Base-by-base conservation (phyloP, 2,797 vertebrate species). In the Gambelia wislizenii region DNA sequence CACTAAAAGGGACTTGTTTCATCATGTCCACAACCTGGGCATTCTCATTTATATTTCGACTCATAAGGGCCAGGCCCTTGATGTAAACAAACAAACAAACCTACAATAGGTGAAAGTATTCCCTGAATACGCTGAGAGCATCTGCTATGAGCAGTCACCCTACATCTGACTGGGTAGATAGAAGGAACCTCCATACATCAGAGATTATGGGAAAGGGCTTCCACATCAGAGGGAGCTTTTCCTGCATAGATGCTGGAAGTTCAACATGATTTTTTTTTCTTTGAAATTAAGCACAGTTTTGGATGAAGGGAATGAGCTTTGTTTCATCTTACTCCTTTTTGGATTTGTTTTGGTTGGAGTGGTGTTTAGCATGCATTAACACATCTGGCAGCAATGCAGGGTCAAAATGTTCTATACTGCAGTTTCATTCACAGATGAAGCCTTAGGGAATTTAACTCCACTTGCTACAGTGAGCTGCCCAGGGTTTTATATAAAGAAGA, bases 401-500 rank as follows among this genome's bases (percentile, higher is more conserved):
- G 83, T 81, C 77, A 61, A 72, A 85, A n/a, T 74, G 64, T 80
- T 74, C 83, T 61, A 72, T 39, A 42, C 10, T 33, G 10, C n/a
- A 82, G 27, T 59, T 42, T 82, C n/a, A 67, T 86, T 54, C 79
- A 42, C 7, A 75, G 27, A 61, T 36, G 12, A n/a, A 14, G 44
- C 56, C 52, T 75, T 75, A n/a, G 67, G 5, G 47, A 75, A 82
- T 33, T 70, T 47, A 75, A 54, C 20, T 79, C 56, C 18, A 64
- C 27, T 67, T 16, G 47, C 52, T 84, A 84, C 88, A 85, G 36
- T 33, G 42, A 75, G 44, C 47, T 67, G 10, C 75, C 27, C 22
- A 78, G 87, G 42, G 10, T 89, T 79, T 84, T 70, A n/a, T 84
- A 42, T 81, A 74, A 81, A 72, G 56, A 39, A 59, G 52, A 80